Conservation (phyloP, 1,140 invertebrate species). For the Drosophila lini region DNA sequence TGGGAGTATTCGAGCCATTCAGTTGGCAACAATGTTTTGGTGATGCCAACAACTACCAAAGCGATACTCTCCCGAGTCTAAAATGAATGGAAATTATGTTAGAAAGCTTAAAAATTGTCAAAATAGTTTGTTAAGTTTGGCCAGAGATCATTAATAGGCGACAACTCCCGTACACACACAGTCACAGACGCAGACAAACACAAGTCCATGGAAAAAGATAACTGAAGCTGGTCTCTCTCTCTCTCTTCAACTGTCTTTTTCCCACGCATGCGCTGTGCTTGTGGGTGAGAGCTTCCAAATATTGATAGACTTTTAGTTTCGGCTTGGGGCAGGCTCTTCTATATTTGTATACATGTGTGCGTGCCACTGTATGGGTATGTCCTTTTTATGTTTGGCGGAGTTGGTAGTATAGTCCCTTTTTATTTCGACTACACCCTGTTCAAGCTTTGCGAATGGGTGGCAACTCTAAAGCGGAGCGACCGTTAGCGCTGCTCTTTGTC, state of each 20-base stretch:
- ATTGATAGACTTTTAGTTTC: constrained; percentile 78
- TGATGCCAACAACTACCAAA: constrained; percentile 2
- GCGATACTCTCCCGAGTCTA: neutral
- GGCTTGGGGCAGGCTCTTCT: constrained; percentile 75
- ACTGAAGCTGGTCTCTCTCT: constrained; percentile 33
- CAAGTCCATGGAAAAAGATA: constrained; percentile 24
- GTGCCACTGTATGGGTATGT: constrained; percentile 29
- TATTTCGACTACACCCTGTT: constrained; percentile 29
- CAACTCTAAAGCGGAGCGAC: constrained; percentile 29
- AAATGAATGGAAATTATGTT: constrained; percentile 15
- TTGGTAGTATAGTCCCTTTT: constrained; percentile 14
- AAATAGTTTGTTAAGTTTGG: constrained; percentile 3
- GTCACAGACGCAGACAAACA: constrained; percentile 23
- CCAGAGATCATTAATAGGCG: constrained; percentile 39
- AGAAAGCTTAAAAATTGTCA: constrained; percentile 2
- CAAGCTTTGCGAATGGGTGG: constrained; percentile 13
- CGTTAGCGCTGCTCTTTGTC: constrained; percentile 33
- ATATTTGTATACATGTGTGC: constrained; percentile 10
- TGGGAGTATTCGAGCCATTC: constrained; percentile 41
- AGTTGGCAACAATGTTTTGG: constrained; percentile 38
- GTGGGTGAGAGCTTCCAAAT: constrained; percentile 62
- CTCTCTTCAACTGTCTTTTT: constrained; percentile 30
- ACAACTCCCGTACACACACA: constrained; percentile 28
- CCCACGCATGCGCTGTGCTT: constrained; percentile 64
- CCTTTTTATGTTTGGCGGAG: constrained; percentile 23